Conservation (phyloP, 92 coral and sea anemone genomes). For the Paragorgia papillata region DNA sequence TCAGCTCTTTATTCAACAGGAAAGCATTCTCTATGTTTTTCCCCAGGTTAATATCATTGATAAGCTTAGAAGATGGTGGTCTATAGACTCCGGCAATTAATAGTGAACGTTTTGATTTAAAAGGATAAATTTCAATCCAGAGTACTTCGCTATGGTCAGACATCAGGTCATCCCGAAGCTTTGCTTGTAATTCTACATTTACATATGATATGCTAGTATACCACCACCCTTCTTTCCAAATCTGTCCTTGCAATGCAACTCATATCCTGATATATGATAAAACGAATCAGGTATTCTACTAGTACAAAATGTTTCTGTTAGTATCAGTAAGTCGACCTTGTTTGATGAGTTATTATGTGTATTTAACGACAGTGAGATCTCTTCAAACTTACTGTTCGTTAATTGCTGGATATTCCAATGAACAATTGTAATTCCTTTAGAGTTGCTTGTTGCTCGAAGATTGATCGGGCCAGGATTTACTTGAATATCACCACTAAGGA, state of each 20-base stretch:
- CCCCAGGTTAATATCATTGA: background rate
- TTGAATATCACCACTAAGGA: background rate
- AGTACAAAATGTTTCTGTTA: background rate
- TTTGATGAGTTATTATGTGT: background rate
- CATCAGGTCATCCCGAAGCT: background rate
- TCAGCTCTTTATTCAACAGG: background rate
- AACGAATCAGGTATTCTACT: background rate
- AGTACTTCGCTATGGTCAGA: background rate
- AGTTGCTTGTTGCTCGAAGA: background rate
- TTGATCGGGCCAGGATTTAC: background rate
- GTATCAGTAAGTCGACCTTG: background rate
- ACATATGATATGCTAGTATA: conserved; percentile 17
- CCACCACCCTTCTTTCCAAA: conserved; percentile 7
- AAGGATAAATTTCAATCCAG: no score
- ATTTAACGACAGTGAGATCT: background rate
- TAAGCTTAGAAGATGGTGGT: no score
- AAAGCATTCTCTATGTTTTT: background rate
- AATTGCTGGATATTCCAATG: conserved; percentile 11
- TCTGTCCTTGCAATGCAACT: no score
- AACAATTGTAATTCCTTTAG: background rate
- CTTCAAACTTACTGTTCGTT: background rate
- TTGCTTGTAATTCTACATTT: background rate
- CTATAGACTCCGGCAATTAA: no score
- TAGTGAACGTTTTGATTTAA: no score
- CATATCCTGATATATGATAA: no score